Base-by-base conservation (phyloP, 2,797 vertebrate genomes). In the Pseudopleuronectes americanus region DNA sequence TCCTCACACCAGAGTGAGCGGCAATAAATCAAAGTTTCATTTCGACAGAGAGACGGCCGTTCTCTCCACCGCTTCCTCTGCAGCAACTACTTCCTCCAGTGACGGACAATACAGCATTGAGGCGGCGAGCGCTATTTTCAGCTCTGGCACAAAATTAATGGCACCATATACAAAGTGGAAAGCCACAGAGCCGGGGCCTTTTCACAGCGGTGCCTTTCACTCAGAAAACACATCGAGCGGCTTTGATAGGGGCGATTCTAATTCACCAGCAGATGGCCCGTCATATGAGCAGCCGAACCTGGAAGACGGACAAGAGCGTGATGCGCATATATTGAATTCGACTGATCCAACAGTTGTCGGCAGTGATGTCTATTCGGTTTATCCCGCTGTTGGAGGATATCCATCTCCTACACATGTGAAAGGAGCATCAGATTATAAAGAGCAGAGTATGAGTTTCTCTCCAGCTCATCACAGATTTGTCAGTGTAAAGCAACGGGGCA, bases 71-170 rank as follows among this genome's bases (percentile, higher is more conserved):
- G 47, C 58, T 60, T 79, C 66, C 57, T 74, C 77, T 76, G 74
- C 69, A 59, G 47, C 59, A 68, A 41, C 57, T 64, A 71, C 56
- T 64, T 71, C 59, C 48, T 76, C 54, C 41, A 68, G 59, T 57
- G 68, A 83, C 61, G 68, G 77, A 73, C 77, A 75, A 70, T 74
- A 59, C 55, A 80, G 82, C 65, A 60, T 21, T 64, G 70, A 82
- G 75, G 77, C 62, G 61, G 63, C 51, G 56, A 75, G 64, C 33
- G 57, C 81, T 91, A 86, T 84, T 90, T 91, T 80, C 77, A 84
- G 84, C 73, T 67, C 76, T 84, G 88, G 88, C 86, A 86, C 83
- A 47, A 75, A 84, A 68, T 55, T 74, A 81, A 89, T 83, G 81
- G 81, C 81, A 71, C 38, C 61, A 45, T 80, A 84, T 74, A 72